These are phyloP conservation scores for Galleria mellonella DNA, from an alignment of 1,140 invertebrate species.

Conservation along the genomic window DNA sequence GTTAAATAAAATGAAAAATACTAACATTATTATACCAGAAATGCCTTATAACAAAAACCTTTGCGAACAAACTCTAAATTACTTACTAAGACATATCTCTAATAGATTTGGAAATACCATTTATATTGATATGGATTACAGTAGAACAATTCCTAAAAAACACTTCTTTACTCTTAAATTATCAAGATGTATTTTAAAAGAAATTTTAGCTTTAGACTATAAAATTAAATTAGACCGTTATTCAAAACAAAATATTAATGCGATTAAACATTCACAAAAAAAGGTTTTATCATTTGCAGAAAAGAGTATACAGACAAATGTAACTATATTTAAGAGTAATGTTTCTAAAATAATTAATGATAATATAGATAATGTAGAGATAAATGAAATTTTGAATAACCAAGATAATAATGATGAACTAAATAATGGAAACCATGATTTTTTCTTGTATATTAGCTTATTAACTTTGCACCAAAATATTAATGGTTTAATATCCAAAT, in stretches of 20 bases:
- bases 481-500: conserved; percentile 14
- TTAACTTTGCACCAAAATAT: conserved; percentile 17
- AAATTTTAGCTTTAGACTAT: neutral
- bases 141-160: neutral
- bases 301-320: neutral
- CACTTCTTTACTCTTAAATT: too few relatives aligned
- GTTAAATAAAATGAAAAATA: neutral
- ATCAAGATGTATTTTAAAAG: too few relatives aligned
- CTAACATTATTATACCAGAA: neutral
- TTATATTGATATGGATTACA: neutral
- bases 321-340: too few relatives aligned
- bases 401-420: neutral
- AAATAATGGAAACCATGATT: neutral
- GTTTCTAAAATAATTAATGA: neutral
- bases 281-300: neutral
- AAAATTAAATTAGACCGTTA: neutral
- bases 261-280: neutral
- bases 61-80: neutral
- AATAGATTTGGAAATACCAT: neutral
- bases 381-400: neutral
- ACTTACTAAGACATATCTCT: neutral
- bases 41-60: neutral
- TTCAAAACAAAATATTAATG: too few relatives aligned
- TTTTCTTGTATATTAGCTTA: conserved; percentile 15
- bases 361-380: neutral